Base-by-base conservation (phyloP, 2,888 invertebrate genomes). In the Ormyrus nitidulus region DNA sequence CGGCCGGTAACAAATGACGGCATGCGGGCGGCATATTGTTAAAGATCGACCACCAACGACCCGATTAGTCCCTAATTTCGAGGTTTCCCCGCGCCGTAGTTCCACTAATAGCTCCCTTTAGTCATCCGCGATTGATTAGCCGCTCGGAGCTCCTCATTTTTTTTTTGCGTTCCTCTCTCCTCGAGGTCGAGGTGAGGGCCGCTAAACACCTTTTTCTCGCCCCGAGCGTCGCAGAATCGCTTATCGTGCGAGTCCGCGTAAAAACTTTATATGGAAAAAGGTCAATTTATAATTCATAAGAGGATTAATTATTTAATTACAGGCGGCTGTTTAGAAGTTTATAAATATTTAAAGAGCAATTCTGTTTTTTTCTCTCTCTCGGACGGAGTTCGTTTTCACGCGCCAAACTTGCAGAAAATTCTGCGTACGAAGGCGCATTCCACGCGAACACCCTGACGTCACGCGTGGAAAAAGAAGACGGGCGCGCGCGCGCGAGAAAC, bases 11-110 rank as follows among this genome's bases (percentile, higher is more conserved):
- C 48, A 77, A 70, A 64, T 64, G 44, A 48, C 48, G 13, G 13
- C 13, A 13, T 58, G 64, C 64, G 70, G 58, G 68, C 51, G 13
- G n/a, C 51, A n/a, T 10, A 58, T 59, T 66, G 51, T 58, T 64
- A 48, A 46, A 11, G 46, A 68, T 13, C 75, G 74, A 79, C 79
- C 79, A 79, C 74, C 74, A 48, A 48, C 53, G 79, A 75, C 58
- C 68, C 64, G 62, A 76, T 76, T 76, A 69, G 76, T 54, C 69
- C 54, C 46, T 34, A 66, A 64, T 66, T 74, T 74, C 5, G 19
- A 48, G 48, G 11, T 69, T 76, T 8, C 68, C 19, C 13, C 54
- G n/a, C n/a, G n/a, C 46, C 46, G n/a, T 19, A 7, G 56, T n/a
- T 5, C 61, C 46, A 5, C 61, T 69, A 58, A 66, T 59, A 34